A percentile compares a stretch with the other conserved stretches of the same genome.
Conservation (phyloP, 2,888 invertebrate species). For the Anoncus sp. region DNA sequence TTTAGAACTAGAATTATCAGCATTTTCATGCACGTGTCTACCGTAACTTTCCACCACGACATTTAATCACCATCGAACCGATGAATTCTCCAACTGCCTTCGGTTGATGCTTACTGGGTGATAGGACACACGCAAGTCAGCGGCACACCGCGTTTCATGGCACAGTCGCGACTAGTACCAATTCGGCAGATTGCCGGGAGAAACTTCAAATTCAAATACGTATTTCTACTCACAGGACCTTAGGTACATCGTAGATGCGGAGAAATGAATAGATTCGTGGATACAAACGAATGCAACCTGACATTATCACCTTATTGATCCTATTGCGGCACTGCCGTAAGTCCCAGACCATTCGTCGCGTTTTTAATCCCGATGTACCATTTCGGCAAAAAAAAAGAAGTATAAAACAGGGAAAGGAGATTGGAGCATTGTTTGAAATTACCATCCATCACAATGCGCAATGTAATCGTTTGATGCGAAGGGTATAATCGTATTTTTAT, state of each 20-base stretch:
- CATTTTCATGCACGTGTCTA: not conserved
- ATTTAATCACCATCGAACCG: conserved; percentile 28
- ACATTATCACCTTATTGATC: conserved; percentile 52
- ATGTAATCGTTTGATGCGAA: not conserved
- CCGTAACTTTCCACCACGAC: not conserved
- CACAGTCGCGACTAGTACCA: conserved; percentile 34
- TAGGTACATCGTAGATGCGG: not conserved
- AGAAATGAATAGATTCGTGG: not conserved
- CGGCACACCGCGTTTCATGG: conserved; percentile 54
- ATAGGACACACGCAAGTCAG: conserved; percentile 39
- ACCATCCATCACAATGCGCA: not conserved
- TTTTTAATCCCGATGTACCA: conserved; percentile 29
- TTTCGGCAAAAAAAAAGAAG: conserved; percentile 11
- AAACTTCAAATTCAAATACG: conserved; percentile 45
- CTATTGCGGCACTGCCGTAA: conserved; percentile 49
- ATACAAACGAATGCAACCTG: conserved; percentile 27
- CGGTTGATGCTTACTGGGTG: conserved; percentile 51
- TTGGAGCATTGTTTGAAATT: conserved; percentile 2
- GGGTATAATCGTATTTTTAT: too few relatives aligned
- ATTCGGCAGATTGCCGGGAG: conserved; percentile 49
- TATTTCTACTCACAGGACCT: not conserved
- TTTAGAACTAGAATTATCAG: not conserved
- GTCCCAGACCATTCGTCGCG: conserved; percentile 32
- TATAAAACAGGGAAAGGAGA: conserved; percentile 12
- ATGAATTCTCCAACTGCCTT: conserved; percentile 12